Conservation (phyloP, 2,797 vertebrate species). For the Cirrhinus molitorella region DNA sequence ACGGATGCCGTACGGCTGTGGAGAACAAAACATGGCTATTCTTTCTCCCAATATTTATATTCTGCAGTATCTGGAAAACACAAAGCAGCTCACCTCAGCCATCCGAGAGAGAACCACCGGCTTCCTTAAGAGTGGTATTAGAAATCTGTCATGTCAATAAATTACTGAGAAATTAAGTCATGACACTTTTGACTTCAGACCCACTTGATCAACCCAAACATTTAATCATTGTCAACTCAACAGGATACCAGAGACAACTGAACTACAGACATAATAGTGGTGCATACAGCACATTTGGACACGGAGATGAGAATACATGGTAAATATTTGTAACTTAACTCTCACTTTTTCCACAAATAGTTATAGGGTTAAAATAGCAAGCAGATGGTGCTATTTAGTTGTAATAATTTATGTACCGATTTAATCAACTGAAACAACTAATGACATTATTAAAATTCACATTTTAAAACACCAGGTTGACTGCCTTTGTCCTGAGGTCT, state of each 20-base stretch:
- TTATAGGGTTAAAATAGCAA: no score
- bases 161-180: conserved; percentile 53
- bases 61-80: no score
- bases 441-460: background rate
- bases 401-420: background rate
- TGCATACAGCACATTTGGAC: no score
- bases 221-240: conserved; percentile 26
- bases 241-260: no score
- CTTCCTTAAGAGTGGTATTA: conserved; percentile 81
- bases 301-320: conserved; percentile 61
- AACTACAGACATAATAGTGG: no score
- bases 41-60: no score
- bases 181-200: background rate
- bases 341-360: no score
- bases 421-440: background rate
- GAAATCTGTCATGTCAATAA: background rate
- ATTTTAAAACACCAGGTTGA: conserved; percentile 78
- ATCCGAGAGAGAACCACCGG: no score
- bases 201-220: background rate
- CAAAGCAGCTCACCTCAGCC: no score
- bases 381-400: no score
- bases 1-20: no score
- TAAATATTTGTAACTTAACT: background rate
- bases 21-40: no score
- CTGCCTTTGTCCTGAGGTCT: conserved; percentile 84